Base-by-base conservation (phyloP, 2,113 vertebrate genomes). In the Octodon degus region DNA sequence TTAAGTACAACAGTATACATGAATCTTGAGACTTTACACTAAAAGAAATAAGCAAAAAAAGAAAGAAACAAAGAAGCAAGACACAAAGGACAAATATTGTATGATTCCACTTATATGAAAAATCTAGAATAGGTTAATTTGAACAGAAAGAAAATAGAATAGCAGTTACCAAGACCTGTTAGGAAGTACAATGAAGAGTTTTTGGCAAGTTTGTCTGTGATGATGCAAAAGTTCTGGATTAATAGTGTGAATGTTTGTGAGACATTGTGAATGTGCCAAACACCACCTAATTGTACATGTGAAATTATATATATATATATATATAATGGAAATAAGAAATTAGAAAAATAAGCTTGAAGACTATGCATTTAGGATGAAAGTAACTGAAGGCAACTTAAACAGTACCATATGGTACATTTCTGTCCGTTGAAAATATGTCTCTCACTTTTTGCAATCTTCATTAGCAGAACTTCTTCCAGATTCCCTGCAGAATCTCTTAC, bases 391-490 rank as follows among this genome's bases (percentile, higher is more conserved):
- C 20, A 58, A 90, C 27, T 87, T 80, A 67, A 76, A 40, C 34
- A 12, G 27, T 17, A n/a, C 43, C 32, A 4, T 70, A 32, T 1
- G 27, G n/a, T 37, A 72, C 58, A 22, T 24, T 80, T 25, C 74
- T 65, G 14, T 58, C 27, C 63, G 13, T 67, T 37, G 32, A 24
- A 12, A 32, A 68, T 5, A 40, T 20, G 24, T 84, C n/a, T 50
- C 40, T 70, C n/a, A 19, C 43, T 32, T 82, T 90, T 43, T 81
- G 50, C 30, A 65, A 58, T 89, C 53, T 82, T 87, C 32, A 32
- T 32, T 70, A 30, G 60, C 58, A 90, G 70, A 76, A 79, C n/a
- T 63, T 96, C 47, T 68, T 94, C 80, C 67, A 84, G 58, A 77
- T 6, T n/a, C 27, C 37, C n/a, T 4, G 14, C 30, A 62, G 24